Evolutionary conservation across 2,113 vertebrate genomes (phyloP), one percentile per base, ranked within the genome.

Genomic region (Lethenteron reissneri): DNA sequence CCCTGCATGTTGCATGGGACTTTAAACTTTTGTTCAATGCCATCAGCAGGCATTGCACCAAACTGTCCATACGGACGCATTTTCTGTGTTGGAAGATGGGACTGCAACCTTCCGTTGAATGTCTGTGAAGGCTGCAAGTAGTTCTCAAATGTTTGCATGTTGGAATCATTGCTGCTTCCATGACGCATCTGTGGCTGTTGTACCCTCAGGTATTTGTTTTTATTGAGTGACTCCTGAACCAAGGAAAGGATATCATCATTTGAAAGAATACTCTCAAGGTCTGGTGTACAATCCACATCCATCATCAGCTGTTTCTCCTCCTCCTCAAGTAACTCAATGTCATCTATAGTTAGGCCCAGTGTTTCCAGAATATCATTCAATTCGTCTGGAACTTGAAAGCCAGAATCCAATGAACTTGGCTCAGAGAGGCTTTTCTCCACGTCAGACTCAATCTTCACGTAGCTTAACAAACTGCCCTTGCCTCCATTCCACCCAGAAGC

Each of bases 251-350:
- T 75, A 72, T 69, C 64, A 73, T 80, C 74, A 0, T 76, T 75
- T 3, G 76, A 78, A 1, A 76, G 75, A n/a, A 81, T 73, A 72
- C 73, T 58, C 3, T 76, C 73, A 73, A 71, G 75, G 7, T 78
- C 79, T 4, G 73, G 19, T 0, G 41, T 41, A 41, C 41, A 41
- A 41, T 71, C 76, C 69, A 74, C 71, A 17, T 74, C 74, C 17
- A 82, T 56, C 58, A 69, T 74, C 57, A 81, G 80, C 15, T 86
- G 74, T 17, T 75, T 72, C 2, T 79, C 78, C 57, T 85, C 79
- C 83, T 81, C 83, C 17, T 73, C 76, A 72, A 75, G 72, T 76
- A 83, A 76, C 74, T 80, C 79, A 0, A 21, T 9, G 0, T 71
- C 58, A 10, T 60, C 74, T 10, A 78, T 1, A 2, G 60, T 60